Evolutionary conservation across 2,888 invertebrate genomes (phyloP).

Genomic region (Andricus quercusramuli): DNA sequence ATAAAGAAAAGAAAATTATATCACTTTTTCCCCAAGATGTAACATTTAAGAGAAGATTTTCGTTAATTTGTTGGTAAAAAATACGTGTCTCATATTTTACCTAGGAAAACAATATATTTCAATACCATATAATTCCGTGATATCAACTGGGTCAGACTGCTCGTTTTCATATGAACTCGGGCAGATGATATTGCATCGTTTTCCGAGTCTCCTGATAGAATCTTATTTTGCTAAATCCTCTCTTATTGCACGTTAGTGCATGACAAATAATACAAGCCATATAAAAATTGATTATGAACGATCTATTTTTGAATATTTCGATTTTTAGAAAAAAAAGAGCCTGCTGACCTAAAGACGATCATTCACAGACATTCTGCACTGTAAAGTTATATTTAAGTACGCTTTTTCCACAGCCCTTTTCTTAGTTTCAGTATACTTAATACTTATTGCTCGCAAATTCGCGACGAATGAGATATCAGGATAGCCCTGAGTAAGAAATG

Average conservation of each 20-base stretch:
- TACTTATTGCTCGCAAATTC: slow-evolving; percentile 2
- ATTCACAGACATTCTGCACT: slow-evolving; percentile 39
- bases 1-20: no score
- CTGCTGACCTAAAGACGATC: slow-evolving; percentile 36
- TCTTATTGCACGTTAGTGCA: slow-evolving; percentile 19
- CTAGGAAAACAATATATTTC: no score
- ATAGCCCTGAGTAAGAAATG: slow-evolving; percentile 30
- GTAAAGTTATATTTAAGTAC: slow-evolving; percentile 32
- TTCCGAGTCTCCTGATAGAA: neutral
- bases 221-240: slow-evolving; percentile 4
- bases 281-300: slow-evolving; percentile 2
- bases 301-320: slow-evolving; percentile 13
- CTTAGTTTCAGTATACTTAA: slow-evolving; percentile 31
- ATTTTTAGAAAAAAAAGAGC: slow-evolving; percentile 22
- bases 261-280: slow-evolving; percentile 5
- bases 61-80: no score
- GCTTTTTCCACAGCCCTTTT: slow-evolving; percentile 31
- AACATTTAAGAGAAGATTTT: no score
- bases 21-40: no score
- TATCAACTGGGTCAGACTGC: no score
- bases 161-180: no score
- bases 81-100: no score
- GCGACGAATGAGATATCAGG: slow-evolving; percentile 9
- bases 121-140: no score
- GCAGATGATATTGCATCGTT: neutral